A percentile compares a stretch with the other conserved stretches of the same genome.
These are phyloP conservation scores for Poecilia latipinna DNA, from an alignment of 2,113 vertebrate genomes.

Conservation along the genomic window DNA sequence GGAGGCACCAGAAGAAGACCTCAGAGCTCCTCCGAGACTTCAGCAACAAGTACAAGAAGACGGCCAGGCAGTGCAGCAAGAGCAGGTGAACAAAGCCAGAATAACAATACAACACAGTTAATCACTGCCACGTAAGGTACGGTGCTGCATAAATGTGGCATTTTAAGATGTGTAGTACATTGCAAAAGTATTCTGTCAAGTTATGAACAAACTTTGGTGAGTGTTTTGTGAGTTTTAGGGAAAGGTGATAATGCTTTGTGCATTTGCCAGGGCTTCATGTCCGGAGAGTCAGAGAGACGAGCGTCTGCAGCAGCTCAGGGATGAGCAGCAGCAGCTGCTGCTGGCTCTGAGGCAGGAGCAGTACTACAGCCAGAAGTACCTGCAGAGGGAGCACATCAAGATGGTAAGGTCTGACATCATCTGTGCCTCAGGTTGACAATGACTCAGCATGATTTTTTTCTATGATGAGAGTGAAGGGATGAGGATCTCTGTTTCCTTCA, in stretches of 20 bases:
- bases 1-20: conserved; percentile 97
- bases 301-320: conserved; percentile 89
- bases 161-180: no score
- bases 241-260: background rate
- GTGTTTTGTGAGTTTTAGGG: background rate
- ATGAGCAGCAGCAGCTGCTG: conserved; percentile 94
- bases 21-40: conserved; percentile 74
- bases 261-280: conserved; percentile 72
- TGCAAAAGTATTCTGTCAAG: no score
- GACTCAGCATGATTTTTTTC: no score
- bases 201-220: no score
- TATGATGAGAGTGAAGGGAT: no score
- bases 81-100: conserved; percentile 78
- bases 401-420: conserved; percentile 40
- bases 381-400: conserved; percentile 91
- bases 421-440: background rate
- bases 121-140: background rate
- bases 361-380: conserved; percentile 97
- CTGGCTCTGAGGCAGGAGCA: conserved; percentile 95
- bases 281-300: conserved; percentile 89
- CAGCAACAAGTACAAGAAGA: conserved; percentile 81
- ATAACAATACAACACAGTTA: background rate
- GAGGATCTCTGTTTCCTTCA: conserved; percentile 60
- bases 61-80: conserved; percentile 89
- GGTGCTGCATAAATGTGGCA: no score